Evolutionary conservation across 2,797 vertebrate species (phyloP).

Genomic region (Hephaestus fuliginosus): DNA sequence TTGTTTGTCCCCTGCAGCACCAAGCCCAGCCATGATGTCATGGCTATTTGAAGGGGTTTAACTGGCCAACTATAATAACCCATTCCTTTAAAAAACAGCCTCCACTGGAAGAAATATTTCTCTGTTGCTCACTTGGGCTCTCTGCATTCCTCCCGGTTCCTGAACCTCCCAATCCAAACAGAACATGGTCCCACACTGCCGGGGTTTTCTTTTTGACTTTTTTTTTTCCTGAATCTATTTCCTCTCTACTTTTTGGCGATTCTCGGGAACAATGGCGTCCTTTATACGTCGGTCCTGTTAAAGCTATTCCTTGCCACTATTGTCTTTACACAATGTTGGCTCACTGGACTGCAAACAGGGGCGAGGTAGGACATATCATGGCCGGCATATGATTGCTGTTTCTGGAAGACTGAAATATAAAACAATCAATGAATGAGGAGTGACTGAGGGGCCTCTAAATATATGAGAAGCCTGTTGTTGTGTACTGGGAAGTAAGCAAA

Average conservation of each 20-base stretch:
- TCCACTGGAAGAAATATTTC: conserved; percentile 85
- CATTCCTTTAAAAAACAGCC: conserved; percentile 84
- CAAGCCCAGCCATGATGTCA: conserved; percentile 85
- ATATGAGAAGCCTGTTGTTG: conserved; percentile 4
- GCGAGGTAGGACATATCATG: conserved; percentile 40
- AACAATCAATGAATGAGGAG: conserved; percentile 45
- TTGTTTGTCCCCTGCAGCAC: conserved; percentile 85
- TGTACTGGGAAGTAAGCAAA: conserved; percentile 29
- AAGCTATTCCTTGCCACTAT: conserved; percentile 64
- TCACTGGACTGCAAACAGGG: conserved; percentile 45
- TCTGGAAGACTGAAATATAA: conserved; percentile 47
- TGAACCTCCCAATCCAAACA: conserved; percentile 87
- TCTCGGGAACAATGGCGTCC: conserved; percentile 76
- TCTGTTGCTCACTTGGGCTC: conserved; percentile 83
- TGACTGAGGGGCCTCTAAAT: conserved; percentile 13
- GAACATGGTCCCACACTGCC: conserved; percentile 78
- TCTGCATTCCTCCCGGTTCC: conserved; percentile 84
- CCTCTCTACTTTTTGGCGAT: conserved; percentile 76
- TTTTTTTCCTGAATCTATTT: conserved; percentile 78
- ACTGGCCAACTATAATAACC: conserved; percentile 89
- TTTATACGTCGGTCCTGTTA: conserved; percentile 71
- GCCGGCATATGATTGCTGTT: conserved; percentile 52
- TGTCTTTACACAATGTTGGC: conserved; percentile 71
- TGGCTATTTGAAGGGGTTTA: conserved; percentile 86
- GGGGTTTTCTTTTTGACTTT: conserved; percentile 77